Conservation (phyloP, 2,113 vertebrate genomes). For the Ranitomeya imitator region DNA sequence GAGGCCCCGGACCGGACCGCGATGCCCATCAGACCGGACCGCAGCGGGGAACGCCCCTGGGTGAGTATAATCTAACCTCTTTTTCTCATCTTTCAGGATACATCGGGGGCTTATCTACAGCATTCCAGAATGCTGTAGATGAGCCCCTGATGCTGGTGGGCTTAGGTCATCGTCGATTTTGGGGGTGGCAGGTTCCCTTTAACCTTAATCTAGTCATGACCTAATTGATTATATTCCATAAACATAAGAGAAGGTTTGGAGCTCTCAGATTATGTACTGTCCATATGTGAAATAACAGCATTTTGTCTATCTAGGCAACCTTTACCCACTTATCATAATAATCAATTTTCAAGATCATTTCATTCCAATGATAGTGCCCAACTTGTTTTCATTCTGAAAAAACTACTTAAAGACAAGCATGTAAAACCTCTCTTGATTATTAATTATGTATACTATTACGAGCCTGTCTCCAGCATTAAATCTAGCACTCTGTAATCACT, state of each 20-base stretch:
- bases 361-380: background rate
- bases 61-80: too few relatives aligned
- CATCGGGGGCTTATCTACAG: too few relatives aligned
- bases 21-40: too few relatives aligned
- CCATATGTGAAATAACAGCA: background rate
- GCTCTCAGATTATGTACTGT: background rate
- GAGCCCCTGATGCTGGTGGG: too few relatives aligned
- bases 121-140: too few relatives aligned
- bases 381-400: slow-evolving; percentile 5
- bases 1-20: too few relatives aligned
- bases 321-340: background rate
- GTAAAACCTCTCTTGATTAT: slow-evolving; percentile 33
- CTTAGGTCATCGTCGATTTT: too few relatives aligned
- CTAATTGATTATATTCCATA: background rate
- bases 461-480: slow-evolving; percentile 18
- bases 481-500: slow-evolving; percentile 34
- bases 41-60: too few relatives aligned
- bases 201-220: background rate
- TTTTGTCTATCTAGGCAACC: background rate
- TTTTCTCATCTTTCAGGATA: too few relatives aligned
- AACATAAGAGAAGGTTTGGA: background rate
- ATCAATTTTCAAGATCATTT: slow-evolving; percentile 20
- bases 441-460: slow-evolving; percentile 40
- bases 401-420: slow-evolving; percentile 13
- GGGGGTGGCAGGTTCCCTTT: too few relatives aligned